A percentile compares a stretch with the other conserved stretches of the same genome.
These are phyloP conservation scores for Trichoplusia ni DNA, from an alignment of 1,140 invertebrate species.

Conservation along the genomic window DNA sequence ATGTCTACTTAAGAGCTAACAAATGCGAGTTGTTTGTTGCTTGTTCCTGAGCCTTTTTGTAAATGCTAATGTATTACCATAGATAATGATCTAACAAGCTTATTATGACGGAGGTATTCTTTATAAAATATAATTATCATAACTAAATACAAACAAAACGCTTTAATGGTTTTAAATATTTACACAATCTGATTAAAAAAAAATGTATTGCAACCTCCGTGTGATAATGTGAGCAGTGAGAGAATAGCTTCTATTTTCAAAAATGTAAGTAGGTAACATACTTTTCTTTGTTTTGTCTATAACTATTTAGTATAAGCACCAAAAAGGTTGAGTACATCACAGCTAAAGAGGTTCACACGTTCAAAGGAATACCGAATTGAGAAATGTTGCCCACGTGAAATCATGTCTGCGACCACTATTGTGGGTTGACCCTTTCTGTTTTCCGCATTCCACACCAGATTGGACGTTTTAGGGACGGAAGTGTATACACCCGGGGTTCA, in stretches of 20 bases:
- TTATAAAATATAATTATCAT: too few species aligned
- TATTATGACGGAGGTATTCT: too few species aligned
- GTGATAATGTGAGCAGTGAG: too few species aligned
- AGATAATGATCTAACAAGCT: too few species aligned
- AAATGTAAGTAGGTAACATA: background rate
- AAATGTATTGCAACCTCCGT: too few species aligned
- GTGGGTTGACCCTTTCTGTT: conserved; percentile 31
- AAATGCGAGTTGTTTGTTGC: too few species aligned
- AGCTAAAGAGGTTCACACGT: conserved; percentile 48
- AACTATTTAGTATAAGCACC: background rate
- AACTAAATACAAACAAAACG: too few species aligned
- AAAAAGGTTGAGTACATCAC: conserved; percentile 13
- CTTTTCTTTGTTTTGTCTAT: background rate
- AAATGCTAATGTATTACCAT: too few species aligned
- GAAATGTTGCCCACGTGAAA: conserved; percentile 56
- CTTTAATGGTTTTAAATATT: too few species aligned
- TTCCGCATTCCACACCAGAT: conserved; percentile 28
- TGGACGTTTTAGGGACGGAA: conserved; percentile 24
- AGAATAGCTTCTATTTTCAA: background rate
- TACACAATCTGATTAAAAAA: too few species aligned
- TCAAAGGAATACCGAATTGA: conserved; percentile 42
- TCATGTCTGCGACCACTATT: conserved; percentile 37
- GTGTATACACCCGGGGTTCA: conserved; percentile 35
- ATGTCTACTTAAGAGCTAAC: too few species aligned
- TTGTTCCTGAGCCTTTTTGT: too few species aligned